Evolutionary conservation across 2,113 vertebrate species (phyloP).

Genomic region (Cottus gobio): DNA sequence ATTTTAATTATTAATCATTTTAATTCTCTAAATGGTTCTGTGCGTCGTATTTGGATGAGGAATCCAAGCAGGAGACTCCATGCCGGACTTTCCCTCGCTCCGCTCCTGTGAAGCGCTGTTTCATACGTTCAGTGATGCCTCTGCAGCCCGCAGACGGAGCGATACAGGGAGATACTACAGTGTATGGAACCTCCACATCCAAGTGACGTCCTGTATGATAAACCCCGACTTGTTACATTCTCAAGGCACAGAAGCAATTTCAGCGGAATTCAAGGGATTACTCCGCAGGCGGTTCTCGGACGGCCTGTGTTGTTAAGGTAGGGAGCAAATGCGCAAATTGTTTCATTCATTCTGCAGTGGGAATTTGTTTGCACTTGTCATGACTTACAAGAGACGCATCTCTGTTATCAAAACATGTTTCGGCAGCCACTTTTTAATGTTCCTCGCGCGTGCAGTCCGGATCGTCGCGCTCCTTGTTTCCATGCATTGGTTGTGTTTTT

Average conservation of each 20-base stretch:
- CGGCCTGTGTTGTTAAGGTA: slow-evolving; percentile 64
- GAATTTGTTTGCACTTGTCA: slow-evolving; percentile 46
- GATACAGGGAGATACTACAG: slow-evolving; percentile 63
- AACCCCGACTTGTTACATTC: slow-evolving; percentile 27
- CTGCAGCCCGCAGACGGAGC: slow-evolving; percentile 72
- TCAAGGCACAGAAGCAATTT: slow-evolving; percentile 11
- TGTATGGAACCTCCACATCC: slow-evolving; percentile 61
- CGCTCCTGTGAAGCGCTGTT: slow-evolving; percentile 66
- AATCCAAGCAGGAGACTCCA: slow-evolving; percentile 58
- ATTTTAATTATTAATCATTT: too few relatives aligned
- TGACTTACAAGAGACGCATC: slow-evolving; percentile 2
- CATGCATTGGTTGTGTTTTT: background rate
- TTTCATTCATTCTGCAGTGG: slow-evolving; percentile 57
- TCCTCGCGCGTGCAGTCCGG: background rate
- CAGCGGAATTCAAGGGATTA: slow-evolving; percentile 61
- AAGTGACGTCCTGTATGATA: slow-evolving; percentile 51
- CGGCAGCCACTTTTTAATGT: slow-evolving; percentile 10
- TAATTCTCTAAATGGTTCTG: background rate
- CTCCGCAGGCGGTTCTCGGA: slow-evolving; percentile 22
- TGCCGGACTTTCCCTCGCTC: slow-evolving; percentile 48
- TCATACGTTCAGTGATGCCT: slow-evolving; percentile 68
- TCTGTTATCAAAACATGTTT: background rate
- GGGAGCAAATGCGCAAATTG: slow-evolving; percentile 62
- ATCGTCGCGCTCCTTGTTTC: background rate
- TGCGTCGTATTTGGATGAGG: background rate